Conservation (phyloP, 2,113 vertebrate species). For the Meleagris gallopavo region DNA sequence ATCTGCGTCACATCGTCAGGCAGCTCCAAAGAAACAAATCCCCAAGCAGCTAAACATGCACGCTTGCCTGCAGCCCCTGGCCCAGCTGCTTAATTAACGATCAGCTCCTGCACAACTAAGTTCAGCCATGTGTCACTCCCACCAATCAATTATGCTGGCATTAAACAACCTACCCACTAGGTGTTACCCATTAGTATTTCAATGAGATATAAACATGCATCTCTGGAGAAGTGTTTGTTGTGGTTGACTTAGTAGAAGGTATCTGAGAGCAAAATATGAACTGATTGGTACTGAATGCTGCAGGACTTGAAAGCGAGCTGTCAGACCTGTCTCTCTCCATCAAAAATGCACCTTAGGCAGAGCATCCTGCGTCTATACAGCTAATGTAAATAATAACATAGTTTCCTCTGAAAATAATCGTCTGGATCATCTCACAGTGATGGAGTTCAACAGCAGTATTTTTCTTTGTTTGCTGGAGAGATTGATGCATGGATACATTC, state of each 20-base stretch:
- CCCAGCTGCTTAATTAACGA: conserved; percentile 74
- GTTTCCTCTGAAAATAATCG: background rate
- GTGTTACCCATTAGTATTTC: conserved; percentile 50
- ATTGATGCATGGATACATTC: background rate
- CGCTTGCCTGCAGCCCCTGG: conserved; percentile 65
- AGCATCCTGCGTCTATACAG: background rate
- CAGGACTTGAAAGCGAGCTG: background rate
- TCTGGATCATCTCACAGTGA: background rate
- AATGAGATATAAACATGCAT: background rate
- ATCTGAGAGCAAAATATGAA: background rate
- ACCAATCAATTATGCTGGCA: conserved; percentile 39
- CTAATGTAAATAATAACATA: background rate
- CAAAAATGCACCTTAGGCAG: background rate
- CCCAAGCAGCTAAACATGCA: conserved; percentile 42
- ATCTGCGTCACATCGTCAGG: conserved; percentile 43
- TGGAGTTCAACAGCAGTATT: background rate
- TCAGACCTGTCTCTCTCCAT: background rate
- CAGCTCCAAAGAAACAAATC: conserved; percentile 71
- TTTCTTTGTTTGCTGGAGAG: background rate
- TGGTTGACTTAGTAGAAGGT: conserved; percentile 34
- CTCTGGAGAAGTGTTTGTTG: background rate
- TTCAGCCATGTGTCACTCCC: conserved; percentile 6
- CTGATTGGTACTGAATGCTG: background rate
- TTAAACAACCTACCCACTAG: conserved; percentile 58
- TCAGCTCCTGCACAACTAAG: conserved; percentile 8